Conservation (phyloP, 2,113 vertebrate species). For the Anarhynchus alexandrinus region DNA sequence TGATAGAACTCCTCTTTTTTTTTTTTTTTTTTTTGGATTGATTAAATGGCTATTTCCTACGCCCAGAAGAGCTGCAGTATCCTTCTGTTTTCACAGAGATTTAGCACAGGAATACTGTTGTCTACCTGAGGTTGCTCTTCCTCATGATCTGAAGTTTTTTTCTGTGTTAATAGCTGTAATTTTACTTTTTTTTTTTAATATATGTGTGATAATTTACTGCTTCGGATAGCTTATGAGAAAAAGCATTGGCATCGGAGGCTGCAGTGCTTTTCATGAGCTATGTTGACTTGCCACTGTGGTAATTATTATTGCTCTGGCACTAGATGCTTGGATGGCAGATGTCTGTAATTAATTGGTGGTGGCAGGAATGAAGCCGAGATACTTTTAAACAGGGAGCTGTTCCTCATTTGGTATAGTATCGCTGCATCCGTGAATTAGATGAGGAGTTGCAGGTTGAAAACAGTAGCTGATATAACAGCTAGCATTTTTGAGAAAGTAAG, state of each 20-base stretch:
- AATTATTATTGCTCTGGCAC: background rate
- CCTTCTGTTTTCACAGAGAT: background rate
- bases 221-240: background rate
- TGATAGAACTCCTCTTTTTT: background rate
- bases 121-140: background rate
- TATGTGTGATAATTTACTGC: background rate
- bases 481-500: background rate
- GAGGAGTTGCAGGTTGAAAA: background rate
- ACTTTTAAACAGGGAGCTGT: background rate
- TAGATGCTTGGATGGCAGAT: background rate
- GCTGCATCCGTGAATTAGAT: background rate
- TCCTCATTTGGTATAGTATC: background rate
- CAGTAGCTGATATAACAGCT: background rate
- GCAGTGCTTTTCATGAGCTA: background rate
- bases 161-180: background rate
- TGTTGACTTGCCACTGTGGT: background rate
- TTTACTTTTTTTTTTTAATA: background rate
- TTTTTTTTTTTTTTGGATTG: background rate
- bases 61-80: background rate
- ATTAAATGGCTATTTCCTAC: background rate
- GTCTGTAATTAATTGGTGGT: background rate
- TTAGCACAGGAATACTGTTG: background rate
- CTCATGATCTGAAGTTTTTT: background rate
- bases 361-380: background rate
- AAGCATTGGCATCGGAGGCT: background rate